These are phyloP conservation scores for Yoshiicerus persimilis DNA, from an alignment of 1,140 invertebrate genomes.

Conservation along the genomic window DNA sequence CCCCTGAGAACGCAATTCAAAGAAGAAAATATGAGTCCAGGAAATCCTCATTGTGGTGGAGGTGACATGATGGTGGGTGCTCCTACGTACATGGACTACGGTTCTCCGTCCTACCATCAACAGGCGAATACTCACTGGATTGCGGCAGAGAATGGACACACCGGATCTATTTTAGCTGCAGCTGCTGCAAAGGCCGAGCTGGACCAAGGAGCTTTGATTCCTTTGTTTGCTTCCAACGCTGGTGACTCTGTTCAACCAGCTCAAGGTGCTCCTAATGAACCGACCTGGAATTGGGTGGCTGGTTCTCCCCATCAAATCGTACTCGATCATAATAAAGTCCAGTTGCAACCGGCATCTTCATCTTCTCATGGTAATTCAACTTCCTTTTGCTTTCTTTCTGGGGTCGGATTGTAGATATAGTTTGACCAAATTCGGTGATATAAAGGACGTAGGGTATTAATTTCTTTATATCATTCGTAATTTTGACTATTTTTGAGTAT, in stretches of 20 bases:
- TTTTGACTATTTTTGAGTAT: neutral
- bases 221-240: constrained; percentile 14
- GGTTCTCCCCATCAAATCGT: constrained; percentile 1
- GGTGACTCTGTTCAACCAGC: neutral
- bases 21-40: neutral
- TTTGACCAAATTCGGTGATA: neutral
- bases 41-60: neutral
- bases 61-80: constrained; percentile 9
- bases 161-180: constrained; percentile 14
- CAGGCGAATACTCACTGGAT: neutral
- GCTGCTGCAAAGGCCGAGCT: constrained; percentile 37
- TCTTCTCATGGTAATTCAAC: constrained; percentile 31
- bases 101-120: neutral
- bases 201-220: constrained; percentile 31
- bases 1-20: neutral
- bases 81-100: neutral
- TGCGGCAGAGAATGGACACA: constrained; percentile 1
- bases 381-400: neutral
- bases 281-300: neutral
- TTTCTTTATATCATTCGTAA: neutral
- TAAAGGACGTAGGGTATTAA: too few relatives aligned
- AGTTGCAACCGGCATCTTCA: constrained; percentile 28
- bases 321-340: neutral
- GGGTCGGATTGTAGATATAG: too few relatives aligned
- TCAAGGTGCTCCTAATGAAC: neutral